Evolutionary conservation across 2,797 vertebrate genomes (phyloP), one percentile per base, ranked within the genome.

Genomic region (Mionectes olivaceus): DNA sequence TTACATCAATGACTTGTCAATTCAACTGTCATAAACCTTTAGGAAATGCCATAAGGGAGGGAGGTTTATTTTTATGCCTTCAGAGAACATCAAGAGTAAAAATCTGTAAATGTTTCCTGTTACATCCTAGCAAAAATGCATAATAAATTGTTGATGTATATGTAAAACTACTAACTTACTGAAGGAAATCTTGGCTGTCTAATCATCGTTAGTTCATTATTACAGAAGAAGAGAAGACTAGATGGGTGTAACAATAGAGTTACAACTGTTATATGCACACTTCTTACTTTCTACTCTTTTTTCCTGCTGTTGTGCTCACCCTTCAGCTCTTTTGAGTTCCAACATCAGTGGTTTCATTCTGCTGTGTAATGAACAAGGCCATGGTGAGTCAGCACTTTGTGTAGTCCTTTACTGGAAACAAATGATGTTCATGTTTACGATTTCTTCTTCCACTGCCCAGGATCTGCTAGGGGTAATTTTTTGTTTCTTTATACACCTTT

Each of bases 1-100:
- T 92, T 85, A 69, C 41, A 13, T 93, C 90, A 90, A 61, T 74
- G 69, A 50, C 65, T 80, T 96, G 71, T 92, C 78, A 85, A 74
- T 76, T 96, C 47, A 89, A 52, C 67, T 74, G 73, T 91, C 77
- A 69, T 90, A 95, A 97, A 91, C 43, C 61, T 22, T 68, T 55
- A 81, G 68, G 77, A 97, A 88, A 93, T 78, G 73, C 43, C 56
- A 59, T 37, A 67, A 93, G 55, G 83, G 56, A 46, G 10, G 56
- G 56, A 46, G 10, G 56, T 95, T 82, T 75, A 82, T 88, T 95
- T 95, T 94, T 94, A 70, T 70, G 21, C 64, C 79, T 92, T 53
- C 59, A 61, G 73, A 75, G 74, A 81, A 33, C 6, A 91, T 39
- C n/a, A 70, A 63, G 59, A 93, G 37, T 87, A 59, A 89, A 97